Evolutionary conservation across 2,797 vertebrate genomes (phyloP).

Genomic region (Chaenodraco wilsoni): DNA sequence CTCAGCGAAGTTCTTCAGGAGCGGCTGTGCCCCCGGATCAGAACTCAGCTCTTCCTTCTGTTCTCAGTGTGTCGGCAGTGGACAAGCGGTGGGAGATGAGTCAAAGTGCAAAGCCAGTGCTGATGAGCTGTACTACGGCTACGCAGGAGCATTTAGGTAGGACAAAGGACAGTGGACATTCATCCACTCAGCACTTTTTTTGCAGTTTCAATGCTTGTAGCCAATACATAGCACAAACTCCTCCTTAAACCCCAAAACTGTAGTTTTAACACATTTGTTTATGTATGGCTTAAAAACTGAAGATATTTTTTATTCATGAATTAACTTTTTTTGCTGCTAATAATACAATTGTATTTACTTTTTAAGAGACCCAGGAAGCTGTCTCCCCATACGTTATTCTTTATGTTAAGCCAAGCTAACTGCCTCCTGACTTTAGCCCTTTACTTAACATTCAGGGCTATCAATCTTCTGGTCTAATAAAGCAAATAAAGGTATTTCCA

Average conservation of each 20-base stretch:
- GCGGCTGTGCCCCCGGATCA: slow-evolving; percentile 83
- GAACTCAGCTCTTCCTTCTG: slow-evolving; percentile 71
- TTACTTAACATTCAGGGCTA: not conserved
- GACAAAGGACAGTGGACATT: not conserved
- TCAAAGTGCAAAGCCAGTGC: slow-evolving; percentile 76
- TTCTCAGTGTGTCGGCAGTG: slow-evolving; percentile 69
- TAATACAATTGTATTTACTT: not conserved
- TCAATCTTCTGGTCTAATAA: not conserved
- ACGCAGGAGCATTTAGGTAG: slow-evolving; percentile 84
- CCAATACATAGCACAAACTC: not conserved
- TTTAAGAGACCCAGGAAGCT: not conserved
- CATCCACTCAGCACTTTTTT: too few species aligned
- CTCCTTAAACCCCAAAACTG: not conserved
- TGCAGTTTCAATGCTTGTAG: too few species aligned
- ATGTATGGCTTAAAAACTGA: not conserved
- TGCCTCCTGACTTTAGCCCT: not conserved
- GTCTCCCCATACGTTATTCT: not conserved
- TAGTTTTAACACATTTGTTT: not conserved
- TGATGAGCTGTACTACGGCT: slow-evolving; percentile 78
- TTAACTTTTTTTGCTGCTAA: not conserved
- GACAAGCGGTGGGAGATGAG: slow-evolving; percentile 44
- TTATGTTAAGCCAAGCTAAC: slow-evolving; percentile 1
- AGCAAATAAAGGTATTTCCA: not conserved
- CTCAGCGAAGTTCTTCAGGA: slow-evolving; percentile 75
- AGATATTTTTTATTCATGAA: not conserved